Evolutionary conservation across 2,113 vertebrate species (phyloP).

Genomic region (Rallus limicola): DNA sequence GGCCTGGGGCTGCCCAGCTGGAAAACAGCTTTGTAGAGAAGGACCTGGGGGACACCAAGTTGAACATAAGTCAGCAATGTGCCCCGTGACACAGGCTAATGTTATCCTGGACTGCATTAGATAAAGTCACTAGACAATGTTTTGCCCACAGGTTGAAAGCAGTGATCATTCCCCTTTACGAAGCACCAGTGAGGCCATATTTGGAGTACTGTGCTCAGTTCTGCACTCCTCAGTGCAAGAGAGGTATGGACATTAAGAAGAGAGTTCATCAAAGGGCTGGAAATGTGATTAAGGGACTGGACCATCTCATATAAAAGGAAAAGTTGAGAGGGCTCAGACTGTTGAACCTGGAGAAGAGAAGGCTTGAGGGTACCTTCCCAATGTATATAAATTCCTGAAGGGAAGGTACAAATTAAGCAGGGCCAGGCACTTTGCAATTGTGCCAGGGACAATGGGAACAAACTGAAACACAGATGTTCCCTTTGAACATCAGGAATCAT

Average conservation of each 20-base stretch:
- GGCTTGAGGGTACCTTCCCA: neutral
- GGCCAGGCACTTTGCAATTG: neutral
- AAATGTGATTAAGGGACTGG: neutral
- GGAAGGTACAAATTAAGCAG: neutral
- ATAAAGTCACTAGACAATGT: neutral
- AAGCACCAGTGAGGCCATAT: neutral
- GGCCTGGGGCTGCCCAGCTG: neutral
- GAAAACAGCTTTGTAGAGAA: neutral
- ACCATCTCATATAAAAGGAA: neutral
- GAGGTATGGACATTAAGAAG: neutral
- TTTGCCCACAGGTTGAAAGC: neutral
- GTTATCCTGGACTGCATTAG: neutral
- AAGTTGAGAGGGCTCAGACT: neutral
- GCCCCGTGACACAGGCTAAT: neutral
- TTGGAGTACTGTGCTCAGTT: neutral
- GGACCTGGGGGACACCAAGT: neutral
- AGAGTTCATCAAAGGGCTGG: neutral
- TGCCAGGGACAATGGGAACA: neutral
- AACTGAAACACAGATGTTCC: neutral
- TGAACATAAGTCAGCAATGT: neutral
- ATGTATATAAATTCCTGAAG: neutral
- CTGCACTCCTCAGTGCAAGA: neutral
- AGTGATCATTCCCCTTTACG: neutral
- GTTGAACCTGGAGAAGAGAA: neutral
- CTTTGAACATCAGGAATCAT: neutral